Evolutionary conservation across 2,888 invertebrate genomes (phyloP).

Genomic region (Syrista parreyssii): DNA sequence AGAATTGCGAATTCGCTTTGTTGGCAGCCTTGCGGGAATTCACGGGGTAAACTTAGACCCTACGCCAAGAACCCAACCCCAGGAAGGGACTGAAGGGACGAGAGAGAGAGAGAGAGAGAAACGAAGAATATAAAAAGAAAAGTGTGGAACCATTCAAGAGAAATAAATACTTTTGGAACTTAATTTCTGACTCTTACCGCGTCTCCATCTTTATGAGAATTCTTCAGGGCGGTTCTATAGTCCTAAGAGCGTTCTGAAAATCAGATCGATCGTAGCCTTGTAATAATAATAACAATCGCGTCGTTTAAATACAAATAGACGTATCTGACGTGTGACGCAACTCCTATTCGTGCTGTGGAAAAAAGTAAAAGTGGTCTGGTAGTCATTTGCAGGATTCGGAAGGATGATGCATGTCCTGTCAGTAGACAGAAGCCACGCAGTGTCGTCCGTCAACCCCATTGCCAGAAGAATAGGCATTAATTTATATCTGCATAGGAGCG

Average conservation of each 20-base stretch:
- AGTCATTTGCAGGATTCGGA: slow-evolving; percentile 6
- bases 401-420: slow-evolving; percentile 48
- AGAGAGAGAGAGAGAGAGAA: slow-evolving; percentile 15
- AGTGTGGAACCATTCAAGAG: too few species aligned
- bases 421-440: slow-evolving; percentile 33
- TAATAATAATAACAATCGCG: background rate
- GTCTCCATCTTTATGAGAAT: background rate
- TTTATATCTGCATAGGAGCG: slow-evolving; percentile 62
- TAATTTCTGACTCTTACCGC: background rate
- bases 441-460: slow-evolving; percentile 16
- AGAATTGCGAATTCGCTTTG: background rate
- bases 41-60: background rate
- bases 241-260: background rate
- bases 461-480: slow-evolving; percentile 63
- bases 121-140: slow-evolving; percentile 24
- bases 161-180: background rate
- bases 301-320: background rate
- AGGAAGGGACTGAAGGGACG: too few species aligned
- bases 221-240: background rate
- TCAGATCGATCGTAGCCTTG: too few species aligned
- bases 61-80: background rate
- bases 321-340: background rate
- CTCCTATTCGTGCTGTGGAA: background rate
- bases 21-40: background rate
- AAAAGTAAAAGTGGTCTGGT: background rate